Evolutionary conservation across 1,140 invertebrate species (phyloP).

Genomic region (Caenorhabditis briggsae): DNA sequence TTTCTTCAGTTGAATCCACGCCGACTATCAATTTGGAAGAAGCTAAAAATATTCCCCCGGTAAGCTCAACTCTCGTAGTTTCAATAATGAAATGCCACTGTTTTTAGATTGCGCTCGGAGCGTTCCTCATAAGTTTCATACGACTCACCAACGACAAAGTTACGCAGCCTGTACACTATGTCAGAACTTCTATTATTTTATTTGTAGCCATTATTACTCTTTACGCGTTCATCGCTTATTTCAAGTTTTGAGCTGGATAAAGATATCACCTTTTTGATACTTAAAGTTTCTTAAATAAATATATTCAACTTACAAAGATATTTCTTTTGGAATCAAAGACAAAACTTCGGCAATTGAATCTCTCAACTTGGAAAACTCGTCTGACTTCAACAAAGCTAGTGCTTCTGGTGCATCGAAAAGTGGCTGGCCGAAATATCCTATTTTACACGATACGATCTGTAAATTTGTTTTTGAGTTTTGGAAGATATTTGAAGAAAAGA

Average conservation of each 20-base stretch:
- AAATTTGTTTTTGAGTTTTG: neutral
- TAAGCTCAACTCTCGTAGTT: neutral
- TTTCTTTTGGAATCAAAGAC: conserved; percentile 3
- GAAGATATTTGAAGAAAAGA: neutral
- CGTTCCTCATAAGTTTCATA: conserved; percentile 4
- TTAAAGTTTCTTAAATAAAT: neutral
- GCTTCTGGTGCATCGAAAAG: conserved; percentile 17
- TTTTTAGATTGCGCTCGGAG: neutral
- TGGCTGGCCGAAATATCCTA: conserved; percentile 26
- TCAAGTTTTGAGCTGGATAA: neutral
- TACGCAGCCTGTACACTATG: conserved; percentile 7
- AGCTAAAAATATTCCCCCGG: conserved; percentile 10
- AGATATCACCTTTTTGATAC: neutral
- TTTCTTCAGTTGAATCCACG: neutral
- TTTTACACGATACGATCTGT: conserved; percentile 9
- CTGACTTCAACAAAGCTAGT: neutral
- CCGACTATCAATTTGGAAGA: conserved; percentile 25
- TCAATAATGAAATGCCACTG: too few species aligned
- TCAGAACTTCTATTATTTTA: conserved; percentile 4
- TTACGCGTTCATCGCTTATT: conserved; percentile 16
- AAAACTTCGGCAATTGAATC: neutral
- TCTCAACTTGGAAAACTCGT: neutral
- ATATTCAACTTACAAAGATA: neutral
- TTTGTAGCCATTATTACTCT: neutral
- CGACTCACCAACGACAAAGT: conserved; percentile 1